A percentile compares a stretch with the other conserved stretches of the same genome.
Evolutionary conservation across 2,888 invertebrate species (phyloP).

Genomic region (Busseola fusca): DNA sequence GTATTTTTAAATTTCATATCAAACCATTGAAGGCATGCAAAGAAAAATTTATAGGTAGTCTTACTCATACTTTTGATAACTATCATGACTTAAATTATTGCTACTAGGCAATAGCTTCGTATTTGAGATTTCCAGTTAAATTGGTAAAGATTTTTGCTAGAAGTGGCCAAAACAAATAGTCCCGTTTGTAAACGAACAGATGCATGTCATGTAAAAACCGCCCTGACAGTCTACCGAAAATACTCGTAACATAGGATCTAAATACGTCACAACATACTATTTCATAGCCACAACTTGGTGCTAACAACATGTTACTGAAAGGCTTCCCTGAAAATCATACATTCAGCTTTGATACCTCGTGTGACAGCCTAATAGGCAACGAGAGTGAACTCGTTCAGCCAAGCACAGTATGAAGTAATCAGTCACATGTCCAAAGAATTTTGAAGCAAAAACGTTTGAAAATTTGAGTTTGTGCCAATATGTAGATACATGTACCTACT

Average conservation of each 20-base stretch:
- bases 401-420: conserved; percentile 54
- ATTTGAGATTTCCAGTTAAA: neutral
- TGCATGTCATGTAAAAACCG: neutral
- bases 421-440: conserved; percentile 55
- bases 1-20: neutral
- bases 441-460: conserved; percentile 47
- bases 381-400: conserved; percentile 50
- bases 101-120: neutral
- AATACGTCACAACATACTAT: conserved; percentile 22
- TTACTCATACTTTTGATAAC: neutral
- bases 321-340: conserved; percentile 39
- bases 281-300: conserved; percentile 18
- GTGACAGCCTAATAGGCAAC: conserved; percentile 53
- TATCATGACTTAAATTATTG: neutral
- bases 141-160: neutral
- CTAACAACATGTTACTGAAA: conserved; percentile 31
- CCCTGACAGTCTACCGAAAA: neutral
- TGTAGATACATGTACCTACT: conserved; percentile 37
- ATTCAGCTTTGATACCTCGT: conserved; percentile 53
- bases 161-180: neutral
- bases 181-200: neutral
- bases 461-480: conserved; percentile 54
- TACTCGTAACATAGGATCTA: neutral
- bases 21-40: neutral
- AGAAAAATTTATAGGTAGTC: neutral